Conservation (phyloP, 2,113 vertebrate species). For the Clupea harengus region DNA sequence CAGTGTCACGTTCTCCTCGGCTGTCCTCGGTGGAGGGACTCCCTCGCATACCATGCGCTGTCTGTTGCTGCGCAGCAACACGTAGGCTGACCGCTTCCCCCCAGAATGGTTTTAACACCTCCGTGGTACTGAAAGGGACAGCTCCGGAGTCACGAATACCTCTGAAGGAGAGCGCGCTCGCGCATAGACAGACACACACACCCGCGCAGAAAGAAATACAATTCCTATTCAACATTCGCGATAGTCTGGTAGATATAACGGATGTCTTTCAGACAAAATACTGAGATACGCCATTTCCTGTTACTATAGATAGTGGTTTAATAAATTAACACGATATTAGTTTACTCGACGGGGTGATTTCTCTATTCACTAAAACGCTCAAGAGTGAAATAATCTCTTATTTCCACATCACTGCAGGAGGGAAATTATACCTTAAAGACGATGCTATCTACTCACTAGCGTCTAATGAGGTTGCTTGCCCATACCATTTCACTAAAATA, state of each 20-base stretch:
- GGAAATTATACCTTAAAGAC: background rate
- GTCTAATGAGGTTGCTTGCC: background rate
- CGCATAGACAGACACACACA: background rate
- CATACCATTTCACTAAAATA: background rate
- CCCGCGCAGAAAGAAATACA: slow-evolving; percentile 1
- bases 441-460: background rate
- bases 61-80: slow-evolving; percentile 72
- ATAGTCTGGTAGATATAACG: background rate
- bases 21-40: slow-evolving; percentile 31
- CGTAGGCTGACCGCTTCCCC: slow-evolving; percentile 44
- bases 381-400: background rate
- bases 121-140: slow-evolving; percentile 45
- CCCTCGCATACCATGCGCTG: background rate
- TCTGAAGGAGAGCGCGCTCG: slow-evolving; percentile 11
- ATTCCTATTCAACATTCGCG: background rate
- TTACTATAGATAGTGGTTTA: background rate
- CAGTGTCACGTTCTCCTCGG: background rate
- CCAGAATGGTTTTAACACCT: slow-evolving; percentile 40
- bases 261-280: background rate
- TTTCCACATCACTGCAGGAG: background rate
- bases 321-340: background rate
- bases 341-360: background rate
- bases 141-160: slow-evolving; percentile 50
- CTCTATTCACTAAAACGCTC: background rate
- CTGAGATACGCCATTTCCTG: background rate